Base-by-base conservation (phyloP, 2,888 invertebrate genomes). In the Horisme vitalbata region DNA sequence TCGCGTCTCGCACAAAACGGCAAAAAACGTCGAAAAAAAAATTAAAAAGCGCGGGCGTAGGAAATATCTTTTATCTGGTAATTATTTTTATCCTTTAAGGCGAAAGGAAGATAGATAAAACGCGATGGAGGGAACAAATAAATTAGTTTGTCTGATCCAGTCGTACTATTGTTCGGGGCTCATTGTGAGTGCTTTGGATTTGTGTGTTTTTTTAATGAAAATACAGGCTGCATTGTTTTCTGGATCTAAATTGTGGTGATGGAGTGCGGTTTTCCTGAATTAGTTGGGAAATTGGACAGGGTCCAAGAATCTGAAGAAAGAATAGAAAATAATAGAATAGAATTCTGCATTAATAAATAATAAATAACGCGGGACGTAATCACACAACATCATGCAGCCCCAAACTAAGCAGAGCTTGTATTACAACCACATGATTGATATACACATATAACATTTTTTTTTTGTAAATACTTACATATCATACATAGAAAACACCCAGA, bases 21-120 rank as follows among this genome's bases (percentile, higher is more conserved):
- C 71, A 77, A 72, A 65, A 69, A 71, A 68, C 59, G 52, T 55
- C 51, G 55, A 58, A 48, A 66, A 68, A 18, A 68, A 66, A 73
- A 61, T 67, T 55, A 65, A 65, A 64, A 65, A 68, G 65, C 54
- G 34, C 43, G 50, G 53, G 52, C 53, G 56, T 58, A 75, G 71
- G 71, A 76, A 79, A 77, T 77, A 79, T 80, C 86, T 88, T 81
- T 84, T 83, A 88, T 89, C 88, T 86, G 83, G 84, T 86, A 85
- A 88, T 89, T 89, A 89, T 88, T 85, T 89, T 89, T 81, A 89
- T 88, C 86, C 86, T 84, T 86, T 88, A 79, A 85, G 77, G 59
- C 75, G 78, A 76, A 79, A 79, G 76, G 75, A 76, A 73, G 75
- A 57, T 71, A 74, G 74, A 79, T 78, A 79, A 75, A 78, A 72